Evolutionary conservation across 2,888 invertebrate species (phyloP).

Genomic region (Argyresthia goedartella): DNA sequence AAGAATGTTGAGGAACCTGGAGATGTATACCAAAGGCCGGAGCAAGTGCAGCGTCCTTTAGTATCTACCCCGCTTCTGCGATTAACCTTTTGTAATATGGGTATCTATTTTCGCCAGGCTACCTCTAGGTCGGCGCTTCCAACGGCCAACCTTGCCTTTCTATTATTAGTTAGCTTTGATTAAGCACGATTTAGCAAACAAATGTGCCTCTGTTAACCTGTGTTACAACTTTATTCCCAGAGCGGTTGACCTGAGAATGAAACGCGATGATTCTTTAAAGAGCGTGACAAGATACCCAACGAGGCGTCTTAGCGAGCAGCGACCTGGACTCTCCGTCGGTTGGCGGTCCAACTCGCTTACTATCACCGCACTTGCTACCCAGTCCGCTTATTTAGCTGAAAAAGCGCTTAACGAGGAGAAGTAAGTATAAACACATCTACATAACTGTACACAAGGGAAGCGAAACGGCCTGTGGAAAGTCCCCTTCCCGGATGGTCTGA

Average conservation of each 20-base stretch:
- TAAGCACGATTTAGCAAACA: neutral
- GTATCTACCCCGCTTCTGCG: too few relatives aligned
- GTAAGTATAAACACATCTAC: neutral
- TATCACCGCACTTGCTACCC: slow-evolving; percentile 42
- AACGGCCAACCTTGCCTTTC: neutral
- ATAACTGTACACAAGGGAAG: neutral
- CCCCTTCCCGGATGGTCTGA: neutral
- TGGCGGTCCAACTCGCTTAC: slow-evolving; percentile 50
- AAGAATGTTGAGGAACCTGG: too few relatives aligned
- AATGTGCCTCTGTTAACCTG: neutral
- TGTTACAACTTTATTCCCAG: slow-evolving; percentile 27
- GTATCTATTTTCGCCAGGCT: too few relatives aligned
- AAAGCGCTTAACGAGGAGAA: slow-evolving; percentile 22
- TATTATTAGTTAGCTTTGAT: neutral
- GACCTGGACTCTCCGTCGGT: slow-evolving; percentile 25
- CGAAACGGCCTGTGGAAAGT: neutral
- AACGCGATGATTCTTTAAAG: slow-evolving; percentile 54
- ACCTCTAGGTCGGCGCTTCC: neutral
- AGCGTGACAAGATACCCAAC: slow-evolving; percentile 27
- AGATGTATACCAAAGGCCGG: too few relatives aligned
- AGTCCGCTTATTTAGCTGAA: slow-evolving; percentile 36
- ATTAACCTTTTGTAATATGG: too few relatives aligned
- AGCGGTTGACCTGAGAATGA: slow-evolving; percentile 53
- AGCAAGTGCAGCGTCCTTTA: too few relatives aligned
- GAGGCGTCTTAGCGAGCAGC: slow-evolving; percentile 23